These are phyloP conservation scores for Nomada ferruginata DNA, from an alignment of 2,888 invertebrate species.

Conservation along the genomic window DNA sequence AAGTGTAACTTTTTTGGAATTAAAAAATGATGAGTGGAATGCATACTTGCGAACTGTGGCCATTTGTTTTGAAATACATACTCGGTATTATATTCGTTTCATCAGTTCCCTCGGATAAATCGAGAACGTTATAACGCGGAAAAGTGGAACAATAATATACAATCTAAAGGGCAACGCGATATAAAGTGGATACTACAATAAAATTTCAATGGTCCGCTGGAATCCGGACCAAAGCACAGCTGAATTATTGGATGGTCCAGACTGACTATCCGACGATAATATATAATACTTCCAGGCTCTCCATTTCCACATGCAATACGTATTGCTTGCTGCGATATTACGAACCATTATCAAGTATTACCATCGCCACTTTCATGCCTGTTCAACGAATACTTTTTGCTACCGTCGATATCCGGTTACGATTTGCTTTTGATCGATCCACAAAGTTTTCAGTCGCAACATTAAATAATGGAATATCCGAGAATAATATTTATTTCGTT, in stretches of 20 bases:
- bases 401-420: background rate
- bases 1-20: too few species aligned
- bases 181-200: slow-evolving; percentile 24
- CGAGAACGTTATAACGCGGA: background rate
- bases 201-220: slow-evolving; percentile 23
- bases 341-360: slow-evolving; percentile 22
- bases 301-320: slow-evolving; percentile 14
- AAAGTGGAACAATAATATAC: background rate
- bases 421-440: background rate
- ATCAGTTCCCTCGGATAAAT: background rate
- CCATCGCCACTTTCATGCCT: background rate
- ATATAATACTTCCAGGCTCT: slow-evolving; percentile 9
- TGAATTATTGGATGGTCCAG: slow-evolving; percentile 25
- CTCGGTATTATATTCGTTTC: background rate
- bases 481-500: background rate
- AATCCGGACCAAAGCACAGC: slow-evolving; percentile 1
- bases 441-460: background rate
- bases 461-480: background rate
- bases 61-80: too few species aligned
- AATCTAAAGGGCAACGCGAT: background rate
- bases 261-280: slow-evolving; percentile 22
- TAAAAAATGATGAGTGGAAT: too few species aligned
- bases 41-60: too few species aligned
- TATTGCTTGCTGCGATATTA: slow-evolving; percentile 25
- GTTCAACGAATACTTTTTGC: background rate